Evolutionary conservation across 2,113 vertebrate species (phyloP), one percentile per base, ranked within the genome.

Genomic region (Sphyrna mokarran): DNA sequence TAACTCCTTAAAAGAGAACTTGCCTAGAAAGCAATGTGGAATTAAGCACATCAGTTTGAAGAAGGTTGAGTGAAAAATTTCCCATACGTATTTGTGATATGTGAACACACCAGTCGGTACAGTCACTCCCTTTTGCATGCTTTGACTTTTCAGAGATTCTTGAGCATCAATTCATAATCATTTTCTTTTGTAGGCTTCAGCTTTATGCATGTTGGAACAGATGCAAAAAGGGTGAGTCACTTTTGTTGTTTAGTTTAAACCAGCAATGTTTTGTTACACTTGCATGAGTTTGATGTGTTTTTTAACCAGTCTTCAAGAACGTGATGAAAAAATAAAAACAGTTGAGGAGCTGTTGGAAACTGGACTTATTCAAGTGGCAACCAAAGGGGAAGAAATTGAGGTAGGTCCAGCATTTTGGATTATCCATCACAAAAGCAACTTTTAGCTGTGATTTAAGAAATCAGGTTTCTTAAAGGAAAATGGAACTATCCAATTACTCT

Each of bases 301-400:
- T 95, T 96, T 86, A 93, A 68, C 33, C 95, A 98, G 99, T 96
- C 96, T 97, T 96, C 98, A 97, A 96, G 98, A 99, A 96, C 98
- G 98, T 87, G 99, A 99, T 95, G 98, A 99, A 95, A 99, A 99
- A 97, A 98, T 99, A 96, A 99, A 98, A 97, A 99, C 98, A 0
- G 98, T 99, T 58, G 99, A 99, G 97, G 98, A 97, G 96, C 97
- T 99, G 95, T 97, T 99, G 96, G 98, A 99, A 96, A 97, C 98
- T 96, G 98, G 98, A 95, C 98, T 99, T 95, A 99, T 99, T 96
- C 97, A 99, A 97, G 98, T 99, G 97, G 99, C 99, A 96, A 99
- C 99, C 96, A 99, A 99, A 96, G 98, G 99, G 95, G 99, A 99
- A n/a, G 98, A 98, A 86, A 97, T 99, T 72, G 98, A 98, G 98